Percentiles rank a stretch among this genome's conserved stretches.
These are phyloP conservation scores for Ormyrus rosae DNA, from an alignment of 2,888 invertebrate species.

Conservation along the genomic window DNA sequence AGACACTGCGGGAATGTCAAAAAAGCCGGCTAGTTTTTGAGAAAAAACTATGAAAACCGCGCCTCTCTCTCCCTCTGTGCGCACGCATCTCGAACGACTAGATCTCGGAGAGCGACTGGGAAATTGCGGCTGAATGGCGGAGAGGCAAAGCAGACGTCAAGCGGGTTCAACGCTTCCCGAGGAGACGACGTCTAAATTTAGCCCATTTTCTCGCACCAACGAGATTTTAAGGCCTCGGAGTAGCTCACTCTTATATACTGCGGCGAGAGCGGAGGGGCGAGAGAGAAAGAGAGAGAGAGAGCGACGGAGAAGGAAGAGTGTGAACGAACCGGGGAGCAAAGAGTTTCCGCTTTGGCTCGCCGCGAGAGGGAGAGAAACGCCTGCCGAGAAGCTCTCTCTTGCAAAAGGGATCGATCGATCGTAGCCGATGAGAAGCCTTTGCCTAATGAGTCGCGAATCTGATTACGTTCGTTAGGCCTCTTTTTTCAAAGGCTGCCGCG, in stretches of 20 bases:
- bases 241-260: neutral
- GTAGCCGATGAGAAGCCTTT: conserved; percentile 49
- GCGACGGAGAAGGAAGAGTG: conserved; percentile 12
- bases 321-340: neutral
- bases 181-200: conserved; percentile 67
- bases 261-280: too few relatives aligned
- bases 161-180: conserved; percentile 66
- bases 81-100: conserved; percentile 1
- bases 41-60: conserved; percentile 22
- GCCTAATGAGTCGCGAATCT: conserved; percentile 56
- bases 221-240: conserved; percentile 46
- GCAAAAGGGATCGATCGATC: conserved; percentile 50
- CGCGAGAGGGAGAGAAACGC: neutral
- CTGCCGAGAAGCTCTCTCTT: neutral
- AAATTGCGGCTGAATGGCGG: neutral
- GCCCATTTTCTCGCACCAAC: conserved; percentile 58
- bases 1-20: neutral
- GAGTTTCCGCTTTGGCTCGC: conserved; percentile 37
- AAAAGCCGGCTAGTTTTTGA: neutral
- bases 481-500: neutral
- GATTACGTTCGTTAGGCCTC: conserved; percentile 45
- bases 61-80: neutral
- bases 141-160: conserved; percentile 47
- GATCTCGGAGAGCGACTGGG: neutral
- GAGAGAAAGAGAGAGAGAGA: neutral